Conservation (phyloP, 2,888 invertebrate species). For the Epicampocera succincta region DNA sequence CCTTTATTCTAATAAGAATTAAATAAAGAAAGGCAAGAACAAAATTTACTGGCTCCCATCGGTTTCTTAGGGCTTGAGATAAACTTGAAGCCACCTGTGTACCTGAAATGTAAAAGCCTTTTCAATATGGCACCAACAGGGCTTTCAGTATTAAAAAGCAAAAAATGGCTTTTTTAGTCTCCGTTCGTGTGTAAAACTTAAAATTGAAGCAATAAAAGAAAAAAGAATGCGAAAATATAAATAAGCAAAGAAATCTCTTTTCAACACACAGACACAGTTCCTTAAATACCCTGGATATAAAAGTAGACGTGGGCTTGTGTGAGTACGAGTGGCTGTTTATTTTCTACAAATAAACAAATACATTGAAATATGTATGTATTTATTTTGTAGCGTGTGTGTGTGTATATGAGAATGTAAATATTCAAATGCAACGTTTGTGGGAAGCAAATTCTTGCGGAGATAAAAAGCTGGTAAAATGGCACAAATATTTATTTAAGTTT, state of each 20-base stretch:
- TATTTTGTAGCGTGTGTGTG: neutral
- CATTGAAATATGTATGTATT: neutral
- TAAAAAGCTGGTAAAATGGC: neutral
- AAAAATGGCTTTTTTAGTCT: neutral
- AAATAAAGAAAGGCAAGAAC: too few relatives aligned
- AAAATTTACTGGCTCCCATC: too few relatives aligned
- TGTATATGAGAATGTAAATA: neutral
- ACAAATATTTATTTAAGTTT: constrained; percentile 41
- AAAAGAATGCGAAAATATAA: constrained; percentile 15
- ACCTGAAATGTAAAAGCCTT: too few relatives aligned
- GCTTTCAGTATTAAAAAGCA: too few relatives aligned
- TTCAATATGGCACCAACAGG: too few relatives aligned
- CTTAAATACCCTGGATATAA: neutral
- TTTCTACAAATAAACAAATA: neutral
- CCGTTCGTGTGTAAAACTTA: constrained; percentile 10
- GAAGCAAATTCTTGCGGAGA: constrained; percentile 16
- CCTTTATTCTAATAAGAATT: too few relatives aligned
- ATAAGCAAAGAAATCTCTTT: constrained; percentile 12
- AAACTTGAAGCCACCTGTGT: too few relatives aligned
- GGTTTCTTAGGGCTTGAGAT: too few relatives aligned
- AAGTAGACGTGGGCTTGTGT: neutral
- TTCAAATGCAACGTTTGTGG: constrained; percentile 12
- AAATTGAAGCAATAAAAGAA: constrained; percentile 7
- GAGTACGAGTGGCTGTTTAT: neutral
- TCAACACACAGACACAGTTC: neutral